Evolutionary conservation across 2,888 invertebrate genomes (phyloP), one percentile per base, ranked within the genome.

Genomic region (Pseudococcus longispinus): DNA sequence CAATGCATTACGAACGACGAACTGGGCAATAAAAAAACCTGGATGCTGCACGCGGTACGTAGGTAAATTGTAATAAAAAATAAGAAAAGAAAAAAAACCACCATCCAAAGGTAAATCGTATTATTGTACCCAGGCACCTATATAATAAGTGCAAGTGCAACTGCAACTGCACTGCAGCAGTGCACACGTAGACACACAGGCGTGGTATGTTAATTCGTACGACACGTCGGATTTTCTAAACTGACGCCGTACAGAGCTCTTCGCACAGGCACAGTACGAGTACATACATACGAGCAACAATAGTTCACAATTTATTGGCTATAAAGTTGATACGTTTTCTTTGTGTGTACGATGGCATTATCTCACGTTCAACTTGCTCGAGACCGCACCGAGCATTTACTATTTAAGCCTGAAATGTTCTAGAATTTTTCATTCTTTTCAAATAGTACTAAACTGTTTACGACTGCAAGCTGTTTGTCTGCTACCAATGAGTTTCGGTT

Each of bases 121-220:
- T 32, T 37, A 77, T n/a, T 77, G 82, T 44, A 42, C 11, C 77
- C 5, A 29, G 37, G 77, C 77, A 18, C 18, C 37, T 37, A 37
- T 37, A 6, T 32, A 37, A 37, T 37, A 37, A 23, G 32, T 37
- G 37, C 13, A 80, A 13, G n/a, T 32, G 77, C 29, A 77, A 84
- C 60, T 55, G 83, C 83, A 83, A 23, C 82, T 8, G 42, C 82
- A 20, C 26, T 4, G 26, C 44, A 44, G n/a, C n/a, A n/a, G n/a
- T n/a, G n/a, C 37, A 60, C 20, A n/a, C 55, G n/a, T 70, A 29
- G 15, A 15, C 74, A 15, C n/a, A 46, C 55, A 55, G 84, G n/a
- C 84, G 84, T 84, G 84, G 84, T 84, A 84, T 84, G 84, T 84
- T 84, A 84, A 84, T 84, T 84, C 84, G 84, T 84, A 84, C 84